A percentile compares a stretch with the other conserved stretches of the same genome.
Conservation (phyloP, 1,140 invertebrate genomes). For the Eulimnadia texana region DNA sequence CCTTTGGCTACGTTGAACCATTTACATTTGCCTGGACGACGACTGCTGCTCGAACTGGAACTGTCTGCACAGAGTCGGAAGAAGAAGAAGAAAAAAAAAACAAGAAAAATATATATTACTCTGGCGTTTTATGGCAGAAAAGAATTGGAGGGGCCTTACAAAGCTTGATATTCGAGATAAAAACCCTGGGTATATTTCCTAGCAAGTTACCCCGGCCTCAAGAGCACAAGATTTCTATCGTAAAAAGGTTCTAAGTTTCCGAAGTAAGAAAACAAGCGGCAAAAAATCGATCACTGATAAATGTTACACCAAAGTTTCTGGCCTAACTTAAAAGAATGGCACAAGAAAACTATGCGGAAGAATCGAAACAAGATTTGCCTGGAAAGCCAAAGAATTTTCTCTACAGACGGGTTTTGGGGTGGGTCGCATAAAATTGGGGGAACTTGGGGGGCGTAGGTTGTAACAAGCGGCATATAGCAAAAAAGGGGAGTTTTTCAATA, state of each 20-base stretch:
- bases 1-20: conserved; percentile 89
- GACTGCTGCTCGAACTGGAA: conserved; percentile 10
- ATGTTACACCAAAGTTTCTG: no score
- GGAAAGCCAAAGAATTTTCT: not conserved
- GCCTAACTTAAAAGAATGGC: no score
- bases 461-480: not conserved
- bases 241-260: not conserved
- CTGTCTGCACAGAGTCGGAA: not conserved
- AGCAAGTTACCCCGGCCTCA: not conserved
- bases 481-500: not conserved
- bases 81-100: not conserved
- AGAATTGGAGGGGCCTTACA: no score
- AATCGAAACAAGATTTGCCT: not conserved
- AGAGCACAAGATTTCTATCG: not conserved
- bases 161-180: not conserved
- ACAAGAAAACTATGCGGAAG: no score
- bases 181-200: not conserved
- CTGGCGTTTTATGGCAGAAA: not conserved
- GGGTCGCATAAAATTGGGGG: no score
- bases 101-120: not conserved
- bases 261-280: not conserved
- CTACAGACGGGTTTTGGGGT: no score
- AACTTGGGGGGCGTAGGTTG: not conserved
- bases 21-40: conserved; percentile 63
- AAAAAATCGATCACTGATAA: not conserved